phyloP scores from a whole-genome alignment of 30 jellyfish, hydroid and myxozoan genomes.

The Turritopsis rubra region DNA sequence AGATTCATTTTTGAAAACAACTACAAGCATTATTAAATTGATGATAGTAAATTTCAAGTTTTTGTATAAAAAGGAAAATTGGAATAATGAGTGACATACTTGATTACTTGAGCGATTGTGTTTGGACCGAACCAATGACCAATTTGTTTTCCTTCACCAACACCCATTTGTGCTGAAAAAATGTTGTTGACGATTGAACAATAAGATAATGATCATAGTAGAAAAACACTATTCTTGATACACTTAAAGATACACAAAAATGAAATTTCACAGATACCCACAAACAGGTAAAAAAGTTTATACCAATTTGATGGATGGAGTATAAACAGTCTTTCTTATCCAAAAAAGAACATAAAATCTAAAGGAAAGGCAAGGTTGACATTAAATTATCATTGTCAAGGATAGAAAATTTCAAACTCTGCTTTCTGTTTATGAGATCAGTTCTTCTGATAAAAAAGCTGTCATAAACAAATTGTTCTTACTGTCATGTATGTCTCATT shows the following conservation, averaged over 20 bases:
- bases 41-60: background rate
- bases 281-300: background rate
- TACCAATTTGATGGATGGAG: conserved; percentile 95
- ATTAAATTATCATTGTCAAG: background rate
- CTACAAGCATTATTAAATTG: no score
- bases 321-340: conserved; percentile 93
- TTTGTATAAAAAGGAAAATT: background rate
- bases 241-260: no score
- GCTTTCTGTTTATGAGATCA: no score
- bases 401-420: no score
- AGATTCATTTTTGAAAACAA: background rate
- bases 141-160: conserved; percentile 92
- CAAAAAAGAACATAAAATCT: conserved; percentile 77
- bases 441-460: no score
- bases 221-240: no score
- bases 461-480: background rate
- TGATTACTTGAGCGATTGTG: conserved; percentile 88
- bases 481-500: conserved; percentile 74
- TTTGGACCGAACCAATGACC: conserved; percentile 99
- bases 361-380: background rate
- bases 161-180: conserved; percentile 97
- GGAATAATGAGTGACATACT: conserved; percentile 26
- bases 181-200: background rate
- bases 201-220: background rate
- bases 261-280: no score